These are phyloP conservation scores for Campoletis sonorensis DNA, from an alignment of 1,140 invertebrate species.

Conservation along the genomic window DNA sequence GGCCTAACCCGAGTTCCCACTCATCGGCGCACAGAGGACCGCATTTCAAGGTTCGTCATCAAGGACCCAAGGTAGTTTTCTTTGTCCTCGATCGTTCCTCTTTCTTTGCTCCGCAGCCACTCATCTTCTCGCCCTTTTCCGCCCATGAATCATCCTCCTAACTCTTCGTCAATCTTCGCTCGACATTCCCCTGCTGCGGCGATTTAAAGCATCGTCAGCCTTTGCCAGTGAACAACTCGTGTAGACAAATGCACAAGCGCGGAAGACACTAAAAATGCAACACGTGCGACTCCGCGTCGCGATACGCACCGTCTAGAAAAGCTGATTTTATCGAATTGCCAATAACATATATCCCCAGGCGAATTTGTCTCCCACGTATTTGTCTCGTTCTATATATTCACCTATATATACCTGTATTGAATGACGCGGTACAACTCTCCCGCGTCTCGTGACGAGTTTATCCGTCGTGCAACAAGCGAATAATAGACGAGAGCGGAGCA, in stretches of 20 bases:
- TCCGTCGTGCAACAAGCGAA: slow-evolving; percentile 45
- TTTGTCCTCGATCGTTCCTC: slow-evolving; percentile 27
- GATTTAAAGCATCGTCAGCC: slow-evolving; percentile 3
- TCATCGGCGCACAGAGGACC: neutral
- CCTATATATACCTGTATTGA: neutral
- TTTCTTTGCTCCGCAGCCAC: slow-evolving; percentile 15
- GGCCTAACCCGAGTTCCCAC: slow-evolving; percentile 39
- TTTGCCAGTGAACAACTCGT: neutral
- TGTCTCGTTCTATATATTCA: neutral
- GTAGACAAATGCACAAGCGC: neutral
- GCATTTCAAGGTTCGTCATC: slow-evolving; percentile 5
- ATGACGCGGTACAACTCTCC: neutral
- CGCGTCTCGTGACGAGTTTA: slow-evolving; percentile 38
- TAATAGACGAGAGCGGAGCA: slow-evolving; percentile 37
- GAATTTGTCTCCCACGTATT: slow-evolving; percentile 2
- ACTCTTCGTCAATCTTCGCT: neutral
- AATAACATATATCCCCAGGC: slow-evolving; percentile 29
- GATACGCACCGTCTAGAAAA: neutral
- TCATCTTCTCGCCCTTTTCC: neutral
- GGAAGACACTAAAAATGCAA: slow-evolving; percentile 20
- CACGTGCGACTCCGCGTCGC: slow-evolving; percentile 14
- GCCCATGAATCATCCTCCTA: neutral
- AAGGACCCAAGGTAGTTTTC: slow-evolving; percentile 8
- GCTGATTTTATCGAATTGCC: slow-evolving; percentile 35
- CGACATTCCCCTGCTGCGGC: neutral